Percentiles rank a stretch among this genome's conserved stretches.
Evolutionary conservation across 2,797 vertebrate genomes (phyloP).

Genomic region (Lutra lutra): DNA sequence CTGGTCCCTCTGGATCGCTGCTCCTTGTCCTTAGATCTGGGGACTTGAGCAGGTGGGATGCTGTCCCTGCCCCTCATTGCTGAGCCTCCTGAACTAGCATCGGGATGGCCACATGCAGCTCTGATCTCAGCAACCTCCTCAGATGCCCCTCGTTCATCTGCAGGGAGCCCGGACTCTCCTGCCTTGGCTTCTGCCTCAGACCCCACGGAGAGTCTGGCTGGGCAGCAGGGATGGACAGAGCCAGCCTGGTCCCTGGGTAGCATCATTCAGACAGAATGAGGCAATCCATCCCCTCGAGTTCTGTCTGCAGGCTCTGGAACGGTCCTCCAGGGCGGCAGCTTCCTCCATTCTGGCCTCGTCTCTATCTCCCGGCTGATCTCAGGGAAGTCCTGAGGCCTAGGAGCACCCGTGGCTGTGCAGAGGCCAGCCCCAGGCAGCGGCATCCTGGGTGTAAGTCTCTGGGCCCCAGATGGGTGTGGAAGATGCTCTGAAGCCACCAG

Average conservation of each 20-base stretch:
- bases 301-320: not conserved
- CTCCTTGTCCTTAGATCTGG: not conserved
- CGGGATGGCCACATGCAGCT: not conserved
- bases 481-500: not conserved
- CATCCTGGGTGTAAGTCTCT: not conserved
- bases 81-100: not conserved
- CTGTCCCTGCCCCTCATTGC: not conserved
- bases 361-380: not conserved
- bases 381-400: not conserved
- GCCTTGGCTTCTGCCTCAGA: not conserved
- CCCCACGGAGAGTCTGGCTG: not conserved
- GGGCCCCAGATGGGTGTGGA: not conserved
- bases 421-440: not conserved
- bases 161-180: not conserved
- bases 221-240: rapidly evolving
- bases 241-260: not conserved
- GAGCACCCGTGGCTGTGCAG: not conserved
- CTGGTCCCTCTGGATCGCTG: not conserved
- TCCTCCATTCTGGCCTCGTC: not conserved
- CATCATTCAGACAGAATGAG: not conserved
- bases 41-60: not conserved
- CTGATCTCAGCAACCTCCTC: not conserved
- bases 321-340: not conserved
- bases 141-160: rapidly evolving
- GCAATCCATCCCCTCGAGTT: not conserved